Conservation (phyloP, 2,113 vertebrate genomes). For the Cryptomyrus ogoouensis region DNA sequence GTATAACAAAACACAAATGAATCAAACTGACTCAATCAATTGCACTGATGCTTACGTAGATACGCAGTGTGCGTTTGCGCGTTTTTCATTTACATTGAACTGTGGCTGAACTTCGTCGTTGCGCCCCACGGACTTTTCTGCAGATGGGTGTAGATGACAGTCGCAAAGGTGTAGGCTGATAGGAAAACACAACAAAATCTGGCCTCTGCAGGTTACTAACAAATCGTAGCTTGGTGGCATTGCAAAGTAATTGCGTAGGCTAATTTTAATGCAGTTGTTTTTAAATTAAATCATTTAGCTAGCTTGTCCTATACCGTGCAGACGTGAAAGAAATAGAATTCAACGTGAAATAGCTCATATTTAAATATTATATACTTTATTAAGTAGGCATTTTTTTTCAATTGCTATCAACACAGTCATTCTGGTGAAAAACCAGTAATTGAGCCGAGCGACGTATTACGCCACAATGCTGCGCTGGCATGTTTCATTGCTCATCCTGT, state of each 20-base stretch:
- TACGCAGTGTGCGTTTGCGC: background rate
- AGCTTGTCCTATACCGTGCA: background rate
- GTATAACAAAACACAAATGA: background rate
- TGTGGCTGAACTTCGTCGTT: background rate
- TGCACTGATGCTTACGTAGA: background rate
- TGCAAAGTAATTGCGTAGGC: background rate
- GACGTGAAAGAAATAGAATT: background rate
- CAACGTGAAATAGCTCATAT: background rate
- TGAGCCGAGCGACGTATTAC: background rate
- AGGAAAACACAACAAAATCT: too few species aligned
- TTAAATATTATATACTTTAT: background rate
- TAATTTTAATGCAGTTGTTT: background rate
- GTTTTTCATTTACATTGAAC: background rate
- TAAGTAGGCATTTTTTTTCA: background rate
- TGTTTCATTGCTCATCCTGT: background rate
- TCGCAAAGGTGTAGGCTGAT: background rate
- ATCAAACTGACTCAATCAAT: background rate
- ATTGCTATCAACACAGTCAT: background rate
- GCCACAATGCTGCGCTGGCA: background rate
- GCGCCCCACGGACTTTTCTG: background rate
- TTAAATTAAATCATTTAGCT: background rate
- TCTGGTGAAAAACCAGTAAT: background rate
- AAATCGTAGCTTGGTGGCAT: background rate
- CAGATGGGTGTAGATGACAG: background rate
- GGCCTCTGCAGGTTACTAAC: too few species aligned